Evolutionary conservation across 1,140 invertebrate genomes (phyloP), one percentile per base, ranked within the genome.

Genomic region (Drosophila ironensis): DNA sequence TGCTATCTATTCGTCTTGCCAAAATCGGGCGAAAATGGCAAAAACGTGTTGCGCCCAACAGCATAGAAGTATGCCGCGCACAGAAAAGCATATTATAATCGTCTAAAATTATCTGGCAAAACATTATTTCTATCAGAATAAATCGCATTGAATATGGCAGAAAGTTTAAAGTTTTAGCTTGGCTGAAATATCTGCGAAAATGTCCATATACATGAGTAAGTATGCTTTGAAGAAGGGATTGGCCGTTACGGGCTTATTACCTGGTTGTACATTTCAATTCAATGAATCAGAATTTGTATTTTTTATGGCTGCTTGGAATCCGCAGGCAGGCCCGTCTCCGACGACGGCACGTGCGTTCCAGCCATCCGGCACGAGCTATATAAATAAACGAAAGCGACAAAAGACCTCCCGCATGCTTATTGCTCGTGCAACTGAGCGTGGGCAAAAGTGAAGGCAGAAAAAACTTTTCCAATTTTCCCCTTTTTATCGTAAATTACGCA

Each of bases 381-480:
- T 88, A 88, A 88, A 84, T 80, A 87, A 87, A 56, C 14, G 37
- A 56, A 44, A 51, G 51, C 51, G 72, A 69, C 44, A 60, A 71
- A 47, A 30, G 30, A 33, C 30, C 30, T 33, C 46, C 51, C 33
- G 33, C 40, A 7, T 16, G 3, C 35, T 9, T 14, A 11, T 6
- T 19, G 25, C 9, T 16, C 14, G 2, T 42, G 27, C 51, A 74
- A 52, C 51, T 69, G 46, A 40, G 20, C 37, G 37, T 40, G 30
- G 46, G 12, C 3, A n/a, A n/a, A n/a, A n/a, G n/a, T n/a, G 20
- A 19, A 42, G 33, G 19, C 22, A 40, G 38, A 20, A 30, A 48
- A 87, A 88, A 88, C 86, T 88, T 88, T 88, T 88, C 86, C 86
- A 88, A 88, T 88, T 88, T 88, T 88, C 86, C 86, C 86, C 86